A percentile compares a stretch with the other conserved stretches of the same genome.
Conservation (phyloP, 1,140 invertebrate genomes). For the Manduca sexta region DNA sequence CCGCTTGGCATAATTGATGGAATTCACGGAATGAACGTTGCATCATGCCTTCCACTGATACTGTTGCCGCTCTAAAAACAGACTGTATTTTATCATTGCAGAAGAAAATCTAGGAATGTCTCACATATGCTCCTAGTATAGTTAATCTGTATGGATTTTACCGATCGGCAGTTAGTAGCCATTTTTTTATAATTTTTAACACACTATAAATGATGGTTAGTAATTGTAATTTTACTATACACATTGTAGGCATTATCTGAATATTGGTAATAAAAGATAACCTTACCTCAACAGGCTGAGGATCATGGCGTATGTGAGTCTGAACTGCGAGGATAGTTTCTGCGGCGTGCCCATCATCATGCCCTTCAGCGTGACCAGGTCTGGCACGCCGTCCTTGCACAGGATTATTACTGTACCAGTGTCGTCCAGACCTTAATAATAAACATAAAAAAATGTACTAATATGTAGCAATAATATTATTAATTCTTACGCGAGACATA, state of each 20-base stretch:
- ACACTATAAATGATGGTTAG: no score
- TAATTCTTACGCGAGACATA: no score
- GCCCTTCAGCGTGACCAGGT: slow-evolving; percentile 79
- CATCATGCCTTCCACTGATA: slow-evolving; percentile 96
- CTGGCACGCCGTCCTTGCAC: slow-evolving; percentile 86
- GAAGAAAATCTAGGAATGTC: not conserved
- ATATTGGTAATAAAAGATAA: not conserved
- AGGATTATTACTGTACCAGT: slow-evolving; percentile 97
- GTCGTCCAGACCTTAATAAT: slow-evolving; percentile 79
- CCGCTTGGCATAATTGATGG: slow-evolving; percentile 78
- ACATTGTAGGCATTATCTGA: no score
- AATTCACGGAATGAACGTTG: slow-evolving; percentile 92
- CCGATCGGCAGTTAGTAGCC: no score
- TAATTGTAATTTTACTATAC: no score
- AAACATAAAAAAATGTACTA: no score
- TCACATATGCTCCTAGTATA: no score
- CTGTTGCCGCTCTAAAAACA: slow-evolving; percentile 82
- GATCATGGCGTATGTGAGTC: slow-evolving; percentile 96
- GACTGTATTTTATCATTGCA: no score
- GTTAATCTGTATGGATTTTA: no score
- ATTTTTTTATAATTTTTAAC: no score
- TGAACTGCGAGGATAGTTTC: slow-evolving; percentile 90
- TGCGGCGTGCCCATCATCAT: slow-evolving; percentile 94
- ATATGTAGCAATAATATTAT: no score
- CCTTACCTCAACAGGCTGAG: slow-evolving; percentile 83